A percentile compares a stretch with the other conserved stretches of the same genome.
Evolutionary conservation across 2,113 vertebrate genomes (phyloP).

Genomic region (Callithrix jacchus): DNA sequence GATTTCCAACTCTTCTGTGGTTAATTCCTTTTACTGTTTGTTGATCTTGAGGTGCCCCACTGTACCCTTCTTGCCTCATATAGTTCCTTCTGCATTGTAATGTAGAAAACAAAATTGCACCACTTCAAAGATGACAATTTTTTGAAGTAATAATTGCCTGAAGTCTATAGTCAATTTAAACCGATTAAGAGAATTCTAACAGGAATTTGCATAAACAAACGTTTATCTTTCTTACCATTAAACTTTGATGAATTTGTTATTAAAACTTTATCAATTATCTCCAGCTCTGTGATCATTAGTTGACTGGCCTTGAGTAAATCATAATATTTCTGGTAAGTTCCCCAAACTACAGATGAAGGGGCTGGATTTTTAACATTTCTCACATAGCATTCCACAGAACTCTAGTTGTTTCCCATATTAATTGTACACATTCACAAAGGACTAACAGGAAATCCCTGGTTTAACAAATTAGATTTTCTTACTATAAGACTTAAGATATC

Average conservation of each 20-base stretch:
- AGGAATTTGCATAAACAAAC: neutral
- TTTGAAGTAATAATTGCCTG: neutral
- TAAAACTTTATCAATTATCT: neutral
- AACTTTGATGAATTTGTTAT: neutral
- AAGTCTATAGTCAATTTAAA: neutral
- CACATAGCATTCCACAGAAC: neutral
- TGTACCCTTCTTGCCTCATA: neutral
- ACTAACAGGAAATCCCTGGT: neutral
- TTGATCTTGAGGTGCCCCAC: neutral
- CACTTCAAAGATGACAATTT: neutral
- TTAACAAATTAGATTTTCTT: neutral
- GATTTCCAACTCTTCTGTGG: neutral
- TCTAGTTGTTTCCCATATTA: neutral
- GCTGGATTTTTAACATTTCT: neutral
- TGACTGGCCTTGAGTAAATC: neutral
- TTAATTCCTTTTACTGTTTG: neutral
- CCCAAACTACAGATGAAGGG: neutral
- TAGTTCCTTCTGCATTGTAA: neutral
- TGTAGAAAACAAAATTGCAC: neutral
- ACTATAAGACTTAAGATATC: neutral
- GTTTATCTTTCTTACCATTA: neutral
- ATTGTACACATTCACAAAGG: neutral
- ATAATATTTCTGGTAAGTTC: neutral
- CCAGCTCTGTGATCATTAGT: neutral
- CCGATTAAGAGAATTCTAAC: neutral